Evolutionary conservation across 2,888 invertebrate genomes (phyloP).

Genomic region (Epirrhoe tristata): DNA sequence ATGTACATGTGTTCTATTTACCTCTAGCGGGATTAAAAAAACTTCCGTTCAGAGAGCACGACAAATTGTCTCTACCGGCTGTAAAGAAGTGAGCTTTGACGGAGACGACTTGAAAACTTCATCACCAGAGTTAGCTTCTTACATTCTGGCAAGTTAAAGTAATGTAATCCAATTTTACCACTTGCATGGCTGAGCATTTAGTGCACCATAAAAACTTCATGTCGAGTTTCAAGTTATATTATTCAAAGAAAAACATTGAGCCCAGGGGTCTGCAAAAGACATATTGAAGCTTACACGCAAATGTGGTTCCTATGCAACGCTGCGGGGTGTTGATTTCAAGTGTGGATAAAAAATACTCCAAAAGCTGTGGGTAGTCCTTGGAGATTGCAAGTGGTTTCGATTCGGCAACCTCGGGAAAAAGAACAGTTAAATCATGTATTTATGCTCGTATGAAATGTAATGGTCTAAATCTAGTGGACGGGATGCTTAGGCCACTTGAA

Average conservation of each 20-base stretch:
- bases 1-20: too few species aligned
- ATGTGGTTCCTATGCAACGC: conserved; percentile 52
- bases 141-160: too few species aligned
- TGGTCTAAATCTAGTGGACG: too few species aligned
- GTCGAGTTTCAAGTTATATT: background rate
- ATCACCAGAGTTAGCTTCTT: too few species aligned
- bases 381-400: conserved; percentile 34
- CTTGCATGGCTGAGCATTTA: background rate
- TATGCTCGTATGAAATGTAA: too few species aligned
- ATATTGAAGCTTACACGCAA: conserved; percentile 40
- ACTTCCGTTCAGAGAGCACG: too few species aligned
- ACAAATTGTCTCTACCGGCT: too few species aligned
- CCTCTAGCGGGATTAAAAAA: too few species aligned
- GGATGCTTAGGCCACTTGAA: too few species aligned
- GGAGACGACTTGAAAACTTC: too few species aligned
- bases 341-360: conserved; percentile 17
- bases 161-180: too few species aligned
- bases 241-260: conserved; percentile 7
- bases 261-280: conserved; percentile 33
- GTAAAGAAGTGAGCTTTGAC: too few species aligned
- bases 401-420: background rate
- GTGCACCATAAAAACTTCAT: background rate
- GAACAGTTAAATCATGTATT: background rate
- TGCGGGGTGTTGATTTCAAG: conserved; percentile 39
- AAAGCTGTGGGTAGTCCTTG: conserved; percentile 24